These are phyloP conservation scores for Archegozetes longisetosus DNA, from an alignment of 1,140 invertebrate genomes.

Conservation along the genomic window DNA sequence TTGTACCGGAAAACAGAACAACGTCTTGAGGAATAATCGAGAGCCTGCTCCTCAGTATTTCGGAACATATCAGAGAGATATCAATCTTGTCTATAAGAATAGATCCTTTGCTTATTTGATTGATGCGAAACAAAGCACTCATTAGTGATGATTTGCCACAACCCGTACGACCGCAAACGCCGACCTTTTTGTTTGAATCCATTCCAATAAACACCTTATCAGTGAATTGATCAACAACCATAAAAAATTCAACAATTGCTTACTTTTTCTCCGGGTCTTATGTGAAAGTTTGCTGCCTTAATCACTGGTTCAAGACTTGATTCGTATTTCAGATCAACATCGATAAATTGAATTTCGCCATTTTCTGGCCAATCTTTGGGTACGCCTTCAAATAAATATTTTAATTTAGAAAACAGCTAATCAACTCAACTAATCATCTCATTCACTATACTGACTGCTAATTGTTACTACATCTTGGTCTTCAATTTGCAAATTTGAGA, in stretches of 20 bases:
- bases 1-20: conserved; percentile 40
- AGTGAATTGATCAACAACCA: neutral
- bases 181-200: conserved; percentile 38
- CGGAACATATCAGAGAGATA: conserved; percentile 41
- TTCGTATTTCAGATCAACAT: conserved; percentile 47
- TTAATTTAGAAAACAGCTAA: neutral
- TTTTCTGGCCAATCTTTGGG: conserved; percentile 42
- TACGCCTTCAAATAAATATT: neutral
- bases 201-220: conserved; percentile 5
- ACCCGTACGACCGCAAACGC: conserved; percentile 59
- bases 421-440: no score
- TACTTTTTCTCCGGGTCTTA: conserved; percentile 26
- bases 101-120: conserved; percentile 41
- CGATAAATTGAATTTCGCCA: conserved; percentile 51
- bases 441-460: neutral
- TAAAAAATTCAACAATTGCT: conserved; percentile 1
- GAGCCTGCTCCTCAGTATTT: conserved; percentile 39
- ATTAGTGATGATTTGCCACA: conserved; percentile 60
- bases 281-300: conserved; percentile 40
- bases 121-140: conserved; percentile 47
- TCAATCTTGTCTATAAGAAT: conserved; percentile 51
- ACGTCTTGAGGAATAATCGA: conserved; percentile 45
- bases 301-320: conserved; percentile 41
- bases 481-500: conserved; percentile 48
- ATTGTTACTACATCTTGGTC: conserved; percentile 21